Percentiles rank a stretch among this genome's conserved stretches.
Conservation (phyloP, 2,797 vertebrate species). For the Melanogrammus aeglefinus region DNA sequence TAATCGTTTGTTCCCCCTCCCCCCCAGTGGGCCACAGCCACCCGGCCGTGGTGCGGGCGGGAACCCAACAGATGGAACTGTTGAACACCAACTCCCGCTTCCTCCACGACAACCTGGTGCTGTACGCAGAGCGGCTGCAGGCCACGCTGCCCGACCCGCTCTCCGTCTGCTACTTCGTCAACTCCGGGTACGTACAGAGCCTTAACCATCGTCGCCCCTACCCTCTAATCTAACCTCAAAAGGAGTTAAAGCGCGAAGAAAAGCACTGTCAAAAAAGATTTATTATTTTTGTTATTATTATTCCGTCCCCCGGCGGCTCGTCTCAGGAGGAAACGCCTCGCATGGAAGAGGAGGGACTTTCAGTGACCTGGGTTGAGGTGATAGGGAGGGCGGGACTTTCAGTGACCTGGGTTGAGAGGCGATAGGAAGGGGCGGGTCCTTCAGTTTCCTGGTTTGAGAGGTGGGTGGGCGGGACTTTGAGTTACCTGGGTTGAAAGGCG, state of each 20-base stretch:
- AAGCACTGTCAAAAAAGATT: too few species aligned
- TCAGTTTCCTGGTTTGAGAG: too few species aligned
- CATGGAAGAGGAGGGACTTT: neutral
- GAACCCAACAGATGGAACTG: conserved; percentile 86
- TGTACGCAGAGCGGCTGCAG: conserved; percentile 86
- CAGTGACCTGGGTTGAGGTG: too few species aligned
- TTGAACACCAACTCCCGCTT: conserved; percentile 97
- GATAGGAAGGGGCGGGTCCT: too few species aligned
- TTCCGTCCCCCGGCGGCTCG: neutral
- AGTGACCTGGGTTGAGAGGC: too few species aligned
- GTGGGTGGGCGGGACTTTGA: too few species aligned
- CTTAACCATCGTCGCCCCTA: too few species aligned
- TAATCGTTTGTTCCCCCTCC: neutral
- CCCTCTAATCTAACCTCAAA: too few species aligned
- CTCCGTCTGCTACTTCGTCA: conserved; percentile 95
- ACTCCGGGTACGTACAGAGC: conserved; percentile 84
- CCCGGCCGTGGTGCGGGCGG: conserved; percentile 86
- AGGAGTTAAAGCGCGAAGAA: too few species aligned
- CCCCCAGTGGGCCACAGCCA: conserved; percentile 90
- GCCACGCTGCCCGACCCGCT: conserved; percentile 86
- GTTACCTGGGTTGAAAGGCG: too few species aligned
- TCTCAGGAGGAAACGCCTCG: neutral
- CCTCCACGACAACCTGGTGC: conserved; percentile 91
- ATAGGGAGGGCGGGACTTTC: too few species aligned
- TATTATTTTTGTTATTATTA: too few species aligned